Evolutionary conservation across 1,140 invertebrate genomes (phyloP).

Genomic region (Ylistrum balloti): DNA sequence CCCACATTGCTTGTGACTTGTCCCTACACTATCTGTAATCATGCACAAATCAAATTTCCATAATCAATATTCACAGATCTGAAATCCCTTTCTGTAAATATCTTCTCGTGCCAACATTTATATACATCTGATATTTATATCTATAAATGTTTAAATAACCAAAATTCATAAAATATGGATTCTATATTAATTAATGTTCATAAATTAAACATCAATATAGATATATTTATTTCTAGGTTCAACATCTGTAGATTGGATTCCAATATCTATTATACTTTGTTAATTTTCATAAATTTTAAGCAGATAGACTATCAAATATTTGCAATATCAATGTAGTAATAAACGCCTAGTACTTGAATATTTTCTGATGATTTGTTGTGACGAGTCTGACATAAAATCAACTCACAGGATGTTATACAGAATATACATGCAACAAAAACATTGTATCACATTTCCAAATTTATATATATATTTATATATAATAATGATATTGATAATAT

Average conservation of each 20-base stretch:
- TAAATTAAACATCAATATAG: not conserved
- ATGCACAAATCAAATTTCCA: too few relatives aligned
- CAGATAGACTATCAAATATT: not conserved
- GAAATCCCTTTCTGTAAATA: not conserved
- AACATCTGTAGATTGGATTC: too few relatives aligned
- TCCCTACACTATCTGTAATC: too few relatives aligned
- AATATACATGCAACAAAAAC: slow-evolving; percentile 4
- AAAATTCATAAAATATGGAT: not conserved
- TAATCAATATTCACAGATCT: too few relatives aligned
- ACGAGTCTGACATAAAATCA: not conserved
- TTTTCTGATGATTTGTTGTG: slow-evolving; percentile 18
- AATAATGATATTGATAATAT: slow-evolving; percentile 38
- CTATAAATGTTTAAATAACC: not conserved
- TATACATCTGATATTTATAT: not conserved
- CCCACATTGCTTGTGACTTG: too few relatives aligned
- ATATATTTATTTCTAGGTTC: too few relatives aligned
- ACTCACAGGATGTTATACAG: not conserved
- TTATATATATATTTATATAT: slow-evolving; percentile 37
- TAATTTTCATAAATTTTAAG: too few relatives aligned
- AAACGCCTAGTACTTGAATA: not conserved
- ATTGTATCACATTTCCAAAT: slow-evolving; percentile 33
- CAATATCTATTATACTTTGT: too few relatives aligned
- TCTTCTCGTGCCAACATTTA: not conserved
- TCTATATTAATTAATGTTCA: not conserved
- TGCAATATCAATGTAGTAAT: not conserved